Conservation (phyloP, 2,113 vertebrate species). For the Xiphophorus couchianus region DNA sequence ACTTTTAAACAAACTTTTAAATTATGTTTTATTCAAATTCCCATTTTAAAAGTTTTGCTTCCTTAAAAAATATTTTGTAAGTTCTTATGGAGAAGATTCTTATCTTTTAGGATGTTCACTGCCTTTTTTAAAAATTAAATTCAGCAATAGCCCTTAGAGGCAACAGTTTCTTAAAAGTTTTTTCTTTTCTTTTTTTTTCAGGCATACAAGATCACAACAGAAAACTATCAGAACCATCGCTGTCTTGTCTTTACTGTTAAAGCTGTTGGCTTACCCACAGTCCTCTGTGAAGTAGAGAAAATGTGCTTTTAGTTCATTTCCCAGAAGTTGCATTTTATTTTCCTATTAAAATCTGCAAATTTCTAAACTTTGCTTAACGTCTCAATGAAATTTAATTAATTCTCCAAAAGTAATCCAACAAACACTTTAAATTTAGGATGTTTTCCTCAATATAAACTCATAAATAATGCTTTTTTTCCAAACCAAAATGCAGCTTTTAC, state of each 20-base stretch:
- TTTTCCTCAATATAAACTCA: conserved; percentile 46
- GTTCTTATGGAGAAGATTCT: neutral
- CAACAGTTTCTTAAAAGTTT: conserved; percentile 21
- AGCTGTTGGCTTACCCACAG: conserved; percentile 45
- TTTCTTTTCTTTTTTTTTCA: neutral
- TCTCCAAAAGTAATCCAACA: conserved; percentile 40
- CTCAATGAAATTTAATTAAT: conserved; percentile 27
- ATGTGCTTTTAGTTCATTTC: conserved; percentile 32
- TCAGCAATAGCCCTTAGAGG: neutral
- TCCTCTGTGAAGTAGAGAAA: conserved; percentile 38
- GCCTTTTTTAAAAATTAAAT: neutral
- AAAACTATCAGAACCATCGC: conserved; percentile 40
- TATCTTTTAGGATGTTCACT: neutral
- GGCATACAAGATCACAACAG: conserved; percentile 41
- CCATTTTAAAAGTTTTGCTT: no score
- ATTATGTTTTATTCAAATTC: no score
- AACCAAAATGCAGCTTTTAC: conserved; percentile 24
- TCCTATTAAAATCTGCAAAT: conserved; percentile 59
- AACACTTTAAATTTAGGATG: conserved; percentile 64
- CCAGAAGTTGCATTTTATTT: conserved; percentile 29
- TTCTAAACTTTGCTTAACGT: conserved; percentile 22
- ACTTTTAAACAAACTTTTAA: no score
- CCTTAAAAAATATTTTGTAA: no score
- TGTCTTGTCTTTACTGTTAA: conserved; percentile 36
- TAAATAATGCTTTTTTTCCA: conserved; percentile 38